Evolutionary conservation across 2,888 invertebrate species (phyloP).

Genomic region (Smittia sp.): DNA sequence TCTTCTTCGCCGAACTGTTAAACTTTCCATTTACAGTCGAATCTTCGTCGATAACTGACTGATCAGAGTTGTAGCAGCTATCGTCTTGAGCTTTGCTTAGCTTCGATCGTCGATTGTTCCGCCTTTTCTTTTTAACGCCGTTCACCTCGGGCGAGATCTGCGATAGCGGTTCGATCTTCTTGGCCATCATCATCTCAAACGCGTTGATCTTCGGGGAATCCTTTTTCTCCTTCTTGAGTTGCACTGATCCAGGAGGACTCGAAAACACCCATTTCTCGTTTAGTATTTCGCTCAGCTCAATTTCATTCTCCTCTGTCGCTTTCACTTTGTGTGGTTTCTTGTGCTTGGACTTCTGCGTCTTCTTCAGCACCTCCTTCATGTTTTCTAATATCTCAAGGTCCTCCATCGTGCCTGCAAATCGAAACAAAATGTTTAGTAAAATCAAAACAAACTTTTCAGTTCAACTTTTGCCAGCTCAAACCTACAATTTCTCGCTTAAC

Average conservation of each 20-base stretch:
- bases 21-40: neutral
- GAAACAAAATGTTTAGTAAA: too few species aligned
- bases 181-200: constrained; percentile 66
- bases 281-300: constrained; percentile 2
- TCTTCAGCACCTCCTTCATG: constrained; percentile 30
- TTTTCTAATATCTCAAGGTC: constrained; percentile 19
- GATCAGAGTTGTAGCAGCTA: constrained; percentile 53
- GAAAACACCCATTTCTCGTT: constrained; percentile 19
- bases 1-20: neutral
- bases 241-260: neutral
- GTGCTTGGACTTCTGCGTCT: constrained; percentile 10
- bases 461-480: too few species aligned
- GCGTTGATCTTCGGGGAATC: constrained; percentile 54
- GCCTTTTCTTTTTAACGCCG: constrained; percentile 44
- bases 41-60: neutral
- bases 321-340: neutral
- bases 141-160: neutral
- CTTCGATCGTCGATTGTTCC: constrained; percentile 41
- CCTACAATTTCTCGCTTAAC: too few species aligned
- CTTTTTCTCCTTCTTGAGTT: neutral
- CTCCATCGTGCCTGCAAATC: neutral
- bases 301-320: neutral
- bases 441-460: too few species aligned
- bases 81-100: constrained; percentile 29
- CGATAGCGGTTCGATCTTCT: constrained; percentile 47